Evolutionary conservation across 2,888 invertebrate species (phyloP), one percentile per base, ranked within the genome.

Genomic region (Hermodice carunculata): DNA sequence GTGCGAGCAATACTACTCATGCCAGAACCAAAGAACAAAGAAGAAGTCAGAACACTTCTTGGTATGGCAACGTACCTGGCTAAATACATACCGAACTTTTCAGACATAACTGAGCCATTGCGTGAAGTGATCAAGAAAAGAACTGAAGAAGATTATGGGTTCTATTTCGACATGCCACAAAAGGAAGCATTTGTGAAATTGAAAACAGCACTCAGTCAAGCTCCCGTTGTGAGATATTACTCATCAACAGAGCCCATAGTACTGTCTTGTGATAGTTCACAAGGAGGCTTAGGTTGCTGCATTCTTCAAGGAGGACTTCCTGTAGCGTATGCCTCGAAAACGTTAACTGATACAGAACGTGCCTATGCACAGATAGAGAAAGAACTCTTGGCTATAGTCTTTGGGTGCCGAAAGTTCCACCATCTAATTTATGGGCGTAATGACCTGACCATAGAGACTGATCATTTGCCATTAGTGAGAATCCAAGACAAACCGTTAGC

Each of bases 21-120:
- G 59, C 59, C 59, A 22, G 29, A 14, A 31, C 59, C 59, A 6
- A 59, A 52, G n/a, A 19, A 5, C n/a, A 59, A n/a, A 22, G 49
- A 46, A n/a, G 8, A 57, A 6, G 26, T 57, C 11, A 26, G 31
- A 5, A 57, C 57, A 57, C n/a, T 57, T 26, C 57, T 57, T 37
- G 40, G 40, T 37, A 37, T 37, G 40, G 40, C 40, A 14, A 37
- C 40, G 11, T 37, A 37, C n/a, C n/a, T n/a, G n/a, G 11, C 22
- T 19, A 44, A 44, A 44, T 44, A 44, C 46, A 44, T 44, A 44
- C 11, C 8, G 6, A 44, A 19, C 8, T 44, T 44, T n/a, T 44
- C 46, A 17, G 46, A 44, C 17, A 8, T 44, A 8, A 44, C 46
- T 14, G 19, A 6, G 6, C 11, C 8, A 8, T 44, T 44, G 46